phyloP scores from a whole-genome alignment of 1,140 invertebrate species.

The Lycorma delicatula region DNA sequence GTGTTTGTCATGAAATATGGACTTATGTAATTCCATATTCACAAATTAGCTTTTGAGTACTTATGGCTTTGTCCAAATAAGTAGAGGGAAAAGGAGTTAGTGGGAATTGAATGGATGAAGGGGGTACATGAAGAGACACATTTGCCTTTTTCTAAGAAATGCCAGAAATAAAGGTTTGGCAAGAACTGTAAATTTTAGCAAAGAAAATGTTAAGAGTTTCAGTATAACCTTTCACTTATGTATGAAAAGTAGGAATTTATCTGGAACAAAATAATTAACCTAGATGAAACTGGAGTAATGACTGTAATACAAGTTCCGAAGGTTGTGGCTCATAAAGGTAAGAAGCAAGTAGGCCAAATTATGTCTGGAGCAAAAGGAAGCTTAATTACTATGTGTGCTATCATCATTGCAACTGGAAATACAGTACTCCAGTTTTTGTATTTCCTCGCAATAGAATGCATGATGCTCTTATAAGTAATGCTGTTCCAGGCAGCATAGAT shows the following conservation, averaged over 20 bases:
- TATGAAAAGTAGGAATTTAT: conserved; percentile 8
- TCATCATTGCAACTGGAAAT: conserved; percentile 35
- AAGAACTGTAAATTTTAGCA: conserved; percentile 32
- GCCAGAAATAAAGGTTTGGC: conserved; percentile 29
- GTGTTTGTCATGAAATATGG: too few relatives aligned
- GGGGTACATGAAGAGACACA: conserved; percentile 27
- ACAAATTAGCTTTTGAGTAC: too few relatives aligned
- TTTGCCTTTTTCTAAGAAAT: conserved; percentile 22
- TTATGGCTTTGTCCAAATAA: too few relatives aligned
- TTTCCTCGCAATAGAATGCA: conserved; percentile 35
- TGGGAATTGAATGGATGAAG: conserved; percentile 29
- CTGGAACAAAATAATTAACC: conserved; percentile 30
- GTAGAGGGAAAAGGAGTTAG: conserved; percentile 23
- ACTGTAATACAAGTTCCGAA: conserved; percentile 28
- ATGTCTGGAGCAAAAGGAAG: conserved; percentile 33
- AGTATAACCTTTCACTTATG: neutral
- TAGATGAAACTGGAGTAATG: conserved; percentile 34
- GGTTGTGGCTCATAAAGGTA: conserved; percentile 28
- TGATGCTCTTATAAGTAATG: conserved; percentile 11
- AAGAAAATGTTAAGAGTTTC: conserved; percentile 18
- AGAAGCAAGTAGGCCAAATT: conserved; percentile 30
- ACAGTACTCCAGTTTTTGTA: conserved; percentile 37
- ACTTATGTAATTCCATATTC: too few relatives aligned
- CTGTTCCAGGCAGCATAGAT: conserved; percentile 26
- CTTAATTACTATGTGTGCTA: conserved; percentile 31